A percentile compares a stretch with the other conserved stretches of the same genome.
Conservation (phyloP, 2,888 invertebrate species). For the Nymphalis polychloros region DNA sequence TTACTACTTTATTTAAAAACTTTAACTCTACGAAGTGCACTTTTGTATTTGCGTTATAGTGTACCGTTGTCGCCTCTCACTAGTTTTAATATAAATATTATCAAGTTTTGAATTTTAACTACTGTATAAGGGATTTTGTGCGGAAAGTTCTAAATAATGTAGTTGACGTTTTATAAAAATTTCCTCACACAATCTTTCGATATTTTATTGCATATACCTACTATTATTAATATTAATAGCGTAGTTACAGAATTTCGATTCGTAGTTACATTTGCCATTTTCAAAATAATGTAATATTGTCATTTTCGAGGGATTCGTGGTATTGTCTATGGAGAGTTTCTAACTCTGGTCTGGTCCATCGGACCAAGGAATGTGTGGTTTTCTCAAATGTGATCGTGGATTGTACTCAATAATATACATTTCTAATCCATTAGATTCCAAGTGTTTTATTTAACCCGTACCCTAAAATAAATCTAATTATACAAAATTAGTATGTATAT, state of each 20-base stretch:
- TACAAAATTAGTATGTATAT: background rate
- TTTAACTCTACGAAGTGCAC: slow-evolving; percentile 54
- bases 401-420: slow-evolving; percentile 81
- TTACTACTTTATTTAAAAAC: slow-evolving; percentile 23
- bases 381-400: slow-evolving; percentile 71
- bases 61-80: slow-evolving; percentile 58
- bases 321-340: slow-evolving; percentile 44
- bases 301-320: slow-evolving; percentile 58
- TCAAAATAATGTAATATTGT: slow-evolving; percentile 60
- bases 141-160: slow-evolving; percentile 22
- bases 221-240: slow-evolving; percentile 62
- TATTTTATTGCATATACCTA: slow-evolving; percentile 74
- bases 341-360: slow-evolving; percentile 45
- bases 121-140: slow-evolving; percentile 46
- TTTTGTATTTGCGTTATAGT: slow-evolving; percentile 53
- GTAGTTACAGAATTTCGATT: slow-evolving; percentile 75
- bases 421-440: slow-evolving; percentile 79
- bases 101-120: slow-evolving; percentile 62
- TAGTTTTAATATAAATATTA: slow-evolving; percentile 51
- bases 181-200: slow-evolving; percentile 58
- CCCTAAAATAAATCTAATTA: background rate
- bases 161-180: slow-evolving; percentile 19
- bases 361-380: slow-evolving; percentile 56
- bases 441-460: slow-evolving; percentile 62
- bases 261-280: slow-evolving; percentile 77